Base-by-base conservation (phyloP, 2,113 vertebrate species). In the Trematomus loennbergii region DNA sequence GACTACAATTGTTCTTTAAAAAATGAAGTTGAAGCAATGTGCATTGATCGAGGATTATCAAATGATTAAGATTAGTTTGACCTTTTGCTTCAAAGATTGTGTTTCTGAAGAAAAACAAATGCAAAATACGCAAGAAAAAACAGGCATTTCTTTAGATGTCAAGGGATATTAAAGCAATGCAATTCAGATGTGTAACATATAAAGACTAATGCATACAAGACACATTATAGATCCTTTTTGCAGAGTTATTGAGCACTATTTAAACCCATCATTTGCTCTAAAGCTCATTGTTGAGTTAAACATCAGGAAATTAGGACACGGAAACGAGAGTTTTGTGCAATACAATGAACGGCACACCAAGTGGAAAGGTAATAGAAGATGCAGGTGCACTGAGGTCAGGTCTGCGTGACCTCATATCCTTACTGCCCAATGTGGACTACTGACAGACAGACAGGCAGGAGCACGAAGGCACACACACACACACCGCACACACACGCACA, bases 371-470 rank as follows among this genome's bases (percentile, higher is more conserved):
- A 89, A 92, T 70, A 87, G 79, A 90, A 79, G 85, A 78, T 59
- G 87, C 91, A 88, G 89, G 90, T 93, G 89, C 89, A 89, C 87
- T 58, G 75, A 83, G 91, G 93, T 92, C 93, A 93, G 55, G 20
- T 40, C 72, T 46, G 55, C 2, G 59, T 87, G 91, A 93, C 92
- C 91, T 92, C 88, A 91, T 88, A 91, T 91, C 89, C 88, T 89
- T 8, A 50, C 65, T 74, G 72, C 55, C 67, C 68, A 54, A 50
- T 69, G 75, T 83, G 65, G 83, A 78, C 72, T 59, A 91, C 69
- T 92, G 91, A 93, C 93, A 94, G 91, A 91, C 75, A n/a, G 68
- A 75, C 78, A 68, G 64, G 66, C 61, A 73, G 55, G 48, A 74
- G 62, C 55, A 69, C n/a, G n/a, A n/a, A n/a, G n/a, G n/a, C 1